A percentile compares a stretch with the other conserved stretches of the same genome.
Evolutionary conservation across 2,888 invertebrate species (phyloP).

Genomic region (Agonopterix arenella): DNA sequence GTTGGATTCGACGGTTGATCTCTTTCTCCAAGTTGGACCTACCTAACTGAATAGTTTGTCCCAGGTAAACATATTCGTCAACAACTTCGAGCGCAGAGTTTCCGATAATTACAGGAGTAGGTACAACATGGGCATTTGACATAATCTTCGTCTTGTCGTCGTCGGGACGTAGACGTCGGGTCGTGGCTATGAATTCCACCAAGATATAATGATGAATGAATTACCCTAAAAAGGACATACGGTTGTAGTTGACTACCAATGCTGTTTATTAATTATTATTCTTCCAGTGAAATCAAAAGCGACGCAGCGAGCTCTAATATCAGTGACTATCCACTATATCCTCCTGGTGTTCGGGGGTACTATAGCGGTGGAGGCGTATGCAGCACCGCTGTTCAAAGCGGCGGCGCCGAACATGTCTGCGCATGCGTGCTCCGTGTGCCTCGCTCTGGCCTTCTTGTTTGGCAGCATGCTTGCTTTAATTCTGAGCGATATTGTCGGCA

Average conservation of each 20-base stretch:
- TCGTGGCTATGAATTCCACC: too few species aligned
- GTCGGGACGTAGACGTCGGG: too few species aligned
- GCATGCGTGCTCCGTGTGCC: conserved; percentile 63
- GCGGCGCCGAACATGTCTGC: conserved; percentile 60
- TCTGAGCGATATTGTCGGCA: conserved; percentile 66
- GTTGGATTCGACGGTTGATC: too few species aligned
- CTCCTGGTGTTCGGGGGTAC: conserved; percentile 33
- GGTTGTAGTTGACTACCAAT: too few species aligned
- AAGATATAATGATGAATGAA: too few species aligned
- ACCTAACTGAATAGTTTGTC: too few species aligned
- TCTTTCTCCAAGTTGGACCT: too few species aligned
- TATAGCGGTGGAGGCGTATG: conserved; percentile 38
- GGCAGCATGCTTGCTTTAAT: conserved; percentile 48
- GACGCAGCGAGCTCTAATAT: conserved; percentile 33
- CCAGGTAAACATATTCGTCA: too few species aligned
- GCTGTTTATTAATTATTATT: conserved; percentile 2
- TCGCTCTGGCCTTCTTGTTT: conserved; percentile 66
- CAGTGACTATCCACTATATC: conserved; percentile 8
- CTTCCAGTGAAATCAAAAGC: conserved; percentile 47
- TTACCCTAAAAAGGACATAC: not conserved
- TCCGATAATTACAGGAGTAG: too few species aligned
- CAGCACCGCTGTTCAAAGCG: conserved; percentile 54
- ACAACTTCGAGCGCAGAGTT: too few species aligned
- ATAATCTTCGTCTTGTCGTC: too few species aligned
- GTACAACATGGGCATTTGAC: too few species aligned